Evolutionary conservation across 2,888 invertebrate species (phyloP).

Genomic region (Andrena chrysosceles): DNA sequence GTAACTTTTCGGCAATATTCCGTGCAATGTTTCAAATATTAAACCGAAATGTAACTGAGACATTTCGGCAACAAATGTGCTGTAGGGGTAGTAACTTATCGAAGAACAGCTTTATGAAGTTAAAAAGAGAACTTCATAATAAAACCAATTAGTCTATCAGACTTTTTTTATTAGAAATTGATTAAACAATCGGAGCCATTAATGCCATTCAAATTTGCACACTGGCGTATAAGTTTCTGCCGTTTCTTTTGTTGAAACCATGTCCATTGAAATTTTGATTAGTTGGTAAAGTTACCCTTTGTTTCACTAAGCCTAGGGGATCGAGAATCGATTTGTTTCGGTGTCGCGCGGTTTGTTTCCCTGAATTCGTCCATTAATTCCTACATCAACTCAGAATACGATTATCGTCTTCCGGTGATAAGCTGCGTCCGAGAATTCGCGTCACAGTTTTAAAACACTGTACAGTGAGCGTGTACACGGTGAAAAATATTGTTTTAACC

Average conservation of each 20-base stretch:
- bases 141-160: no score
- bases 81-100: no score
- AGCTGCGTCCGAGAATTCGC: slow-evolving; percentile 25
- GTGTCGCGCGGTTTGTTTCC: slow-evolving; percentile 52
- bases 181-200: no score
- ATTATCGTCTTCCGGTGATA: slow-evolving; percentile 48
- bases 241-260: slow-evolving; percentile 20
- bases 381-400: slow-evolving; percentile 42
- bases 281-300: slow-evolving; percentile 46
- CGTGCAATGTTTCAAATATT: no score
- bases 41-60: no score
- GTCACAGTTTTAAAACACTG: slow-evolving; percentile 13
- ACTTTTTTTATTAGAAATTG: no score
- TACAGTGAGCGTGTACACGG: slow-evolving; percentile 26
- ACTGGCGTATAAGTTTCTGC: no score
- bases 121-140: no score
- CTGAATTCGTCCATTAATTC: slow-evolving; percentile 36
- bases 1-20: no score
- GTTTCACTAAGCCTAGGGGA: slow-evolving; percentile 36
- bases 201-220: no score
- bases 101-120: no score
- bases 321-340: slow-evolving; percentile 63
- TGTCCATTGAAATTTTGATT: slow-evolving; percentile 66
- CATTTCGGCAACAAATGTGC: no score
- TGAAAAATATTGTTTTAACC: neutral